These are phyloP conservation scores for Crossoptilon crossoptilon DNA, from an alignment of 2,797 vertebrate genomes.

Conservation along the genomic window DNA sequence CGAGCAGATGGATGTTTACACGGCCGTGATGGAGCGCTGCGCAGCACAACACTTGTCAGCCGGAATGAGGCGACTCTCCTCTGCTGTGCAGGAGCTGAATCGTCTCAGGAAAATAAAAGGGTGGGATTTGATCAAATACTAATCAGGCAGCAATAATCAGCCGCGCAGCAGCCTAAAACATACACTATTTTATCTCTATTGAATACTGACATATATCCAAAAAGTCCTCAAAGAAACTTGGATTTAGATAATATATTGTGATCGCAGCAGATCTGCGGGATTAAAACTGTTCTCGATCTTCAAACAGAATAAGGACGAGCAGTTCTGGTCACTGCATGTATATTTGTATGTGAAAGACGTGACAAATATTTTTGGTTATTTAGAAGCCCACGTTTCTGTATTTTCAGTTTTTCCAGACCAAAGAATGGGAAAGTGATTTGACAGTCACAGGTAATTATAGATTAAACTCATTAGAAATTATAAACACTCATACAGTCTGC, in stretches of 20 bases:
- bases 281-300: slow-evolving; percentile 60
- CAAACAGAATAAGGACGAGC: slow-evolving; percentile 65
- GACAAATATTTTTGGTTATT: slow-evolving; percentile 48
- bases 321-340: slow-evolving; percentile 36
- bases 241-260: slow-evolving; percentile 44
- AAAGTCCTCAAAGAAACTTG: slow-evolving; percentile 66
- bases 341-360: slow-evolving; percentile 58
- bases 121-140: slow-evolving; percentile 54
- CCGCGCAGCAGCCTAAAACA: slow-evolving; percentile 26
- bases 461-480: slow-evolving; percentile 69
- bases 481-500: slow-evolving; percentile 43
- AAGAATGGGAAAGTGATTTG: slow-evolving; percentile 19
- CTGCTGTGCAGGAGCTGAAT: slow-evolving; percentile 5
- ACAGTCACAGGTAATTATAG: slow-evolving; percentile 61
- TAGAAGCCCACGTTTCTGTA: neutral
- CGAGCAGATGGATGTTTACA: slow-evolving; percentile 54
- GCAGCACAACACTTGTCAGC: slow-evolving; percentile 59
- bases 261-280: slow-evolving; percentile 42
- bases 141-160: slow-evolving; percentile 60
- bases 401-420: slow-evolving; percentile 5
- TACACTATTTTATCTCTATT: slow-evolving; percentile 37
- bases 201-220: slow-evolving; percentile 49
- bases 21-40: slow-evolving; percentile 39
- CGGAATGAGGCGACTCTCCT: slow-evolving; percentile 45
- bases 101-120: neutral